Evolutionary conservation across 2,888 invertebrate species (phyloP), one percentile per base, ranked within the genome.

Genomic region (Drosophila mercatorum): DNA sequence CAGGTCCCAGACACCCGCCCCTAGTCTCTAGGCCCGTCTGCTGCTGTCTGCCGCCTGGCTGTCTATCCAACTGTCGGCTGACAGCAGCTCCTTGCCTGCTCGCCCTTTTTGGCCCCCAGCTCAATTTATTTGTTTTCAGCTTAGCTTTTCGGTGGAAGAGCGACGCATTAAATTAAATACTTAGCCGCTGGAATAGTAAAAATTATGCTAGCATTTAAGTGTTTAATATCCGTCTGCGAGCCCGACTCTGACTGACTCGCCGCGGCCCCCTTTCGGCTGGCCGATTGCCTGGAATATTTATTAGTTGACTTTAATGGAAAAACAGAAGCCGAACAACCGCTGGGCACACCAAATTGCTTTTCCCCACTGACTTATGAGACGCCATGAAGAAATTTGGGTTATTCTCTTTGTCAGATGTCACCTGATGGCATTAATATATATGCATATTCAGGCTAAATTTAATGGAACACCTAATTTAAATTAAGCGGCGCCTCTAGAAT

Each of bases 181-280:
- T 83, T 86, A 86, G 83, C 65, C 70, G 63, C 71, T 72, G 78
- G 73, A 80, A 78, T 75, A 78, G 80, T 75, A 80, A 83, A 83
- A 83, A 88, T 88, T 85, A 88, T 83, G 88, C 83, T 86, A 78
- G 55, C 78, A 83, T 88, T 83, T 86, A 83, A 83, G 88, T 88
- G 88, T 78, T 83, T 83, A 83, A 85, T 83, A 83, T 83, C 86
- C 83, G 85, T 79, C 83, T 34, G 22, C 44, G 55, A 40, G 40
- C 46, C n/a, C 31, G 28, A 0, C 47, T 34, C 28, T 28, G 28
- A 47, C 47, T 34, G 28, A 47, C 26, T 14, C 10, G 47, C 26
- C 26, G 14, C 38, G 44, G 34, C 67, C 28, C 52, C 34, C 22
- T 34, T 44, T 10, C 10, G 34, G 51, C 46, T 8, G 55, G 34